Conservation (phyloP, 2,113 vertebrate species). For the Lanius ludovicianus region DNA sequence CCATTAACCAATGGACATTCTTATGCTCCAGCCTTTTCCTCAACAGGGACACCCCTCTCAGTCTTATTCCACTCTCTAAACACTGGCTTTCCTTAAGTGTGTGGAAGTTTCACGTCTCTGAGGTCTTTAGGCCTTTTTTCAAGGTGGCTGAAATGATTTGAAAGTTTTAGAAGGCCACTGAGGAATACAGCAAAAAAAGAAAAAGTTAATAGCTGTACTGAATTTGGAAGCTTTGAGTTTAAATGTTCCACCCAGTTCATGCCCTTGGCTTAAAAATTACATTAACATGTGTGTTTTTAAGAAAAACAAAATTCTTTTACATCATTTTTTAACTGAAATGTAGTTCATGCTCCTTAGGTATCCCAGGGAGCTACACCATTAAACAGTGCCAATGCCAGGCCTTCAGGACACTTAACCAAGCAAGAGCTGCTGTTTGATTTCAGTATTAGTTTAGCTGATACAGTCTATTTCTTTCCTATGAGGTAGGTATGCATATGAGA, state of each 20-base stretch:
- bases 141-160: not conserved
- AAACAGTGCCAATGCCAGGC: not conserved
- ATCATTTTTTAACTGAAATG: not conserved
- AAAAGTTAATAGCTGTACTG: not conserved
- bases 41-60: not conserved
- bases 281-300: not conserved
- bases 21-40: not conserved
- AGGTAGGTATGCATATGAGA: not conserved
- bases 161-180: not conserved
- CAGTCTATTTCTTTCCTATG: not conserved
- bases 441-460: not conserved
- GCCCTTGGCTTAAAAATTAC: not conserved
- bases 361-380: not conserved
- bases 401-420: not conserved
- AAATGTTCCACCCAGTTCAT: not conserved
- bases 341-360: not conserved
- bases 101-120: not conserved
- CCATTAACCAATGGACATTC: not conserved
- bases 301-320: not conserved
- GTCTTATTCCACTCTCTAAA: not conserved
- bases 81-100: not conserved
- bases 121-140: not conserved
- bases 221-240: not conserved
- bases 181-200: fast-evolving
- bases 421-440: not conserved